Evolutionary conservation across 1,140 invertebrate genomes (phyloP).

Genomic region (Melitaea cinxia): DNA sequence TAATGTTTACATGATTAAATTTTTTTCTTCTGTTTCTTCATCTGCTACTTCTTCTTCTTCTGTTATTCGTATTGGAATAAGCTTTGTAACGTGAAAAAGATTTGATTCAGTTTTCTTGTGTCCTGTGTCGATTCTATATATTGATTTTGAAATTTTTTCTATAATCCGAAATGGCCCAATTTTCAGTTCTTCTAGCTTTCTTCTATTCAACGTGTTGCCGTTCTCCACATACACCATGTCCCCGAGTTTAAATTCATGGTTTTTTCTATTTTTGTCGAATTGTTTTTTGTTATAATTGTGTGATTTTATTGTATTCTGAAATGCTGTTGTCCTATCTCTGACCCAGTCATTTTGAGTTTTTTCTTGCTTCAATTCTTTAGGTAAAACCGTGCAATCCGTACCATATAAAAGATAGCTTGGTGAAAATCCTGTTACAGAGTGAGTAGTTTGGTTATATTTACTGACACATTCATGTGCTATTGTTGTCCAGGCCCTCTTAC

Average conservation of each 20-base stretch:
- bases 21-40: too few relatives aligned
- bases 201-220: slow-evolving; percentile 10
- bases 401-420: slow-evolving; percentile 18
- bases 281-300: slow-evolving; percentile 17
- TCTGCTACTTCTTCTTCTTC: neutral
- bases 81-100: slow-evolving; percentile 21
- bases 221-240: slow-evolving; percentile 23
- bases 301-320: slow-evolving; percentile 12
- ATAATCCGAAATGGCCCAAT: neutral
- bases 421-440: slow-evolving; percentile 15
- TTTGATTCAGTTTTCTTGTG: slow-evolving; percentile 16
- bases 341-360: neutral
- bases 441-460: slow-evolving; percentile 17
- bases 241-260: slow-evolving; percentile 8
- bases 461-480: slow-evolving; percentile 24
- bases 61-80: slow-evolving; percentile 11
- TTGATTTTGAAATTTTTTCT: slow-evolving; percentile 12
- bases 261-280: slow-evolving; percentile 5
- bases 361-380: slow-evolving; percentile 3
- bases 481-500: slow-evolving; percentile 45
- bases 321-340: slow-evolving; percentile 7
- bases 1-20: too few relatives aligned
- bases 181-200: slow-evolving; percentile 5
- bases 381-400: slow-evolving; percentile 2
- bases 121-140: slow-evolving; percentile 19